phyloP scores from a whole-genome alignment of 2,888 invertebrate species.

The Macrophya annulata region DNA sequence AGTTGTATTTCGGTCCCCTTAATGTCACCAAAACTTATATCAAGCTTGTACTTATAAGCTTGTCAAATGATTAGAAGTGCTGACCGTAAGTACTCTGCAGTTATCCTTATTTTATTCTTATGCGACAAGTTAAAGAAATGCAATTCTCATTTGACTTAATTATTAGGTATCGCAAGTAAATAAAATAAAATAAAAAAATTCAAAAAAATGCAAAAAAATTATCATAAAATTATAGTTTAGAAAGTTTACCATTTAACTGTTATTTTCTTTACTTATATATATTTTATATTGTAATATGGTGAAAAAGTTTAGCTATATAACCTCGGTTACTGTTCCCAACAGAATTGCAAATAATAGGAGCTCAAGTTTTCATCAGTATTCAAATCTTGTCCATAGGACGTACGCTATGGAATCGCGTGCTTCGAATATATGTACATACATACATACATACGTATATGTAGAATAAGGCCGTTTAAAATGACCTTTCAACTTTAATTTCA shows the following conservation, averaged over 20 bases:
- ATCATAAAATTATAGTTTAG: conserved; percentile 2
- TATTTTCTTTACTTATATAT: not conserved
- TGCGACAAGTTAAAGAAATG: not conserved
- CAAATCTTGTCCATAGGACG: conserved; percentile 44
- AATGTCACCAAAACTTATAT: conserved; percentile 36
- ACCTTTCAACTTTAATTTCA: conserved; percentile 52
- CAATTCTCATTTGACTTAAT: not conserved
- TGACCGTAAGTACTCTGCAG: conserved; percentile 2
- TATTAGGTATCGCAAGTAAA: not conserved
- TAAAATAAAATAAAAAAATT: not conserved
- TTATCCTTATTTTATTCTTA: not conserved
- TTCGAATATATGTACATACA: conserved; percentile 20
- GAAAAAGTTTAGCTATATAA: not conserved
- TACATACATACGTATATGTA: not conserved
- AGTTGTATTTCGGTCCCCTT: not conserved
- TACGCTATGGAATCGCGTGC: conserved; percentile 51
- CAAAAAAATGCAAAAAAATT: too few relatives aligned
- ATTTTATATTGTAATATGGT: not conserved
- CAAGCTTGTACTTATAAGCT: not conserved
- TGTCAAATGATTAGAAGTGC: not conserved
- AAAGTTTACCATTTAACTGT: conserved; percentile 29
- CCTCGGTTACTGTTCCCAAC: conserved; percentile 14
- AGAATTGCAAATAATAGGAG: conserved; percentile 51
- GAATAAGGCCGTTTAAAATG: conserved; percentile 1
- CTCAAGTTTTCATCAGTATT: conserved; percentile 54